Conservation (phyloP, 1,140 invertebrate species). For the Drosophila equinoxialis region DNA sequence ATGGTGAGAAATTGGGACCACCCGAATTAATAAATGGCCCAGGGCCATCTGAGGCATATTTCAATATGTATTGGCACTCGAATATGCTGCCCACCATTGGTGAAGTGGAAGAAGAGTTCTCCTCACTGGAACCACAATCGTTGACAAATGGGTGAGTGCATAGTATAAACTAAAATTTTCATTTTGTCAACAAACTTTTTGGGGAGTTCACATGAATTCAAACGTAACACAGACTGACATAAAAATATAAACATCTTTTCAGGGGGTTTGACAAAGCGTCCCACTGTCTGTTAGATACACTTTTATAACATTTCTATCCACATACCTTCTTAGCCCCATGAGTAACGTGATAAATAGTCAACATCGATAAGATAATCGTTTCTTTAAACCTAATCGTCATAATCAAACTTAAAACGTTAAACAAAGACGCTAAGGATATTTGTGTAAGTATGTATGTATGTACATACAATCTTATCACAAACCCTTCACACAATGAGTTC, state of each 20-base stretch:
- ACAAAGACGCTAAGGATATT: background rate
- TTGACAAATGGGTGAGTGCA: conserved; percentile 74
- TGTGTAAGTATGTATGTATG: too few species aligned
- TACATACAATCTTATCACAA: background rate
- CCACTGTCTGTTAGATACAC: too few species aligned
- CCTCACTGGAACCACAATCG: conserved; percentile 76
- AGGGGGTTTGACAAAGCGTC: too few species aligned
- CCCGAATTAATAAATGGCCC: conserved; percentile 80
- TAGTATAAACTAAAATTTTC: background rate
- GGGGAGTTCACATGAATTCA: too few species aligned
- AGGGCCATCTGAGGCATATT: conserved; percentile 80
- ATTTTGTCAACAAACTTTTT: too few species aligned
- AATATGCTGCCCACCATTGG: conserved; percentile 87
- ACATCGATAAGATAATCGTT: background rate
- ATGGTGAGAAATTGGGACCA: conserved; percentile 80
- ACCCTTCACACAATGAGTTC: conserved; percentile 2
- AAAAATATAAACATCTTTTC: too few species aligned
- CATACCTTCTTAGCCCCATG: background rate
- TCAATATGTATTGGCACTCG: conserved; percentile 82
- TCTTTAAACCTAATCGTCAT: background rate
- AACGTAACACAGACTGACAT: too few species aligned
- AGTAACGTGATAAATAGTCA: background rate
- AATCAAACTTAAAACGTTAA: background rate
- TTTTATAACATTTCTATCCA: too few species aligned
- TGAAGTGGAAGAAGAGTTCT: conserved; percentile 86